Evolutionary conservation across 2,797 vertebrate genomes (phyloP), one percentile per base, ranked within the genome.

Genomic region (Anguilla marmorata): DNA sequence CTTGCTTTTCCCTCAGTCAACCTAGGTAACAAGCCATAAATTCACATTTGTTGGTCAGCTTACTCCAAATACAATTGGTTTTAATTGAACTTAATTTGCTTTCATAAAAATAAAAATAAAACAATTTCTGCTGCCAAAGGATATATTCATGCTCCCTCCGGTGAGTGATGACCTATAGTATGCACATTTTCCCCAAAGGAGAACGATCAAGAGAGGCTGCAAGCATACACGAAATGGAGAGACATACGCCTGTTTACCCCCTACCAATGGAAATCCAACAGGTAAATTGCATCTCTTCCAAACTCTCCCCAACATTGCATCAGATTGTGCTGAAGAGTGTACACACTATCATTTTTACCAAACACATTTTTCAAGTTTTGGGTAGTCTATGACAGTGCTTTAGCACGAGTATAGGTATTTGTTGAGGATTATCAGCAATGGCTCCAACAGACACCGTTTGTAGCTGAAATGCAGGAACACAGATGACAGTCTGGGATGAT

Each of bases 231-330:
- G 91, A 95, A 91, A 96, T 97, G 94, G 96, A 96, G 88, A 95
- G 89, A 76, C 94, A 93, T 87, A 83, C 92, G 88, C 96, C 96
- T 1, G 5, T 94, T 86, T 94, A 97, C 88, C 94, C 96, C 0
- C 94, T 98, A 89, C 98, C 98, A 19, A 94, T 97, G 88, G 97
- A 96, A 93, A 97, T 98, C 89, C 96, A 94, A 87, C 95, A 98
- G 97, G 98, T 98, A 96, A 52, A 91, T 30, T 84, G 60, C 69
- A 41, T 90, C 56, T 4, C 37, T 82, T 87, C 76, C 19, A 69
- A 79, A 86, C 30, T 56, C 9, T 85, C 69, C 63, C 85, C 79
- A 66, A 52, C 9, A 56, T 60, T 58, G 14, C 60, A 88, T 88
- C 74, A 60, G 85, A 79, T 60, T 1, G 66, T 76, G 85, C 86